Percentiles rank a stretch among this genome's conserved stretches.
These are phyloP conservation scores for Myotis pilosus DNA, from an alignment of 2,797 vertebrate species.

Conservation along the genomic window DNA sequence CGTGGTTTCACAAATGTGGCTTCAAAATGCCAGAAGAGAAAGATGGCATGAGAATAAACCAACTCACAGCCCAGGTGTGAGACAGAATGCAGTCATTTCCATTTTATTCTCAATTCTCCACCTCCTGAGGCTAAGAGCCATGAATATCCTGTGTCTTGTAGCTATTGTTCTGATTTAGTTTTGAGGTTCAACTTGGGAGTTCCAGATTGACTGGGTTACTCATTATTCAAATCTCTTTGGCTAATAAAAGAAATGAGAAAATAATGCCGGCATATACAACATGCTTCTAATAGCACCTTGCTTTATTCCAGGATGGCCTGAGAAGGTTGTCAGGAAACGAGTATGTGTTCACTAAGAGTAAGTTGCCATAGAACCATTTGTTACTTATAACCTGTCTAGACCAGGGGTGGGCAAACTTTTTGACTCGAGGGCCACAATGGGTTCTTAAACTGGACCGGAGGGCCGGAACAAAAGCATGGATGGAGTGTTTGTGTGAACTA, in stretches of 20 bases:
- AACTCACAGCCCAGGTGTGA: not conserved
- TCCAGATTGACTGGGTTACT: not conserved
- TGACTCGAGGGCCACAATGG: too few species aligned
- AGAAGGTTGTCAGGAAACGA: slow-evolving; percentile 87
- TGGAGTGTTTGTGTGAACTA: too few species aligned
- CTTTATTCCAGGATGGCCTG: slow-evolving; percentile 86
- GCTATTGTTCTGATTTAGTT: not conserved
- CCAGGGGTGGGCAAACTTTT: too few species aligned
- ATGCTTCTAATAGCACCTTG: not conserved
- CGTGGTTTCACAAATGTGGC: not conserved
- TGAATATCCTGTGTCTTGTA: not conserved
- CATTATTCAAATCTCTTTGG: not conserved
- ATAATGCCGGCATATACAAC: not conserved
- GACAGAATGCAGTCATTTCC: rapidly evolving
- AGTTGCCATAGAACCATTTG: slow-evolving; percentile 65
- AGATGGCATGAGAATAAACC: not conserved
- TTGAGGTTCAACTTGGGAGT: not conserved
- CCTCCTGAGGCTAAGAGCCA: not conserved
- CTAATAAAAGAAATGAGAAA: not conserved
- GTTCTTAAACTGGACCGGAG: too few species aligned
- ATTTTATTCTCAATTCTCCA: rapidly evolving
- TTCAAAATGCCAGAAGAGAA: not conserved
- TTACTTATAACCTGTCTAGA: not conserved
- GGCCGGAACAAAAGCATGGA: too few species aligned
- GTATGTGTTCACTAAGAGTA: slow-evolving; percentile 88